Percentiles rank a stretch among this genome's conserved stretches.
Evolutionary conservation across 2,888 invertebrate species (phyloP).

Genomic region (Agriotes lineatus): DNA sequence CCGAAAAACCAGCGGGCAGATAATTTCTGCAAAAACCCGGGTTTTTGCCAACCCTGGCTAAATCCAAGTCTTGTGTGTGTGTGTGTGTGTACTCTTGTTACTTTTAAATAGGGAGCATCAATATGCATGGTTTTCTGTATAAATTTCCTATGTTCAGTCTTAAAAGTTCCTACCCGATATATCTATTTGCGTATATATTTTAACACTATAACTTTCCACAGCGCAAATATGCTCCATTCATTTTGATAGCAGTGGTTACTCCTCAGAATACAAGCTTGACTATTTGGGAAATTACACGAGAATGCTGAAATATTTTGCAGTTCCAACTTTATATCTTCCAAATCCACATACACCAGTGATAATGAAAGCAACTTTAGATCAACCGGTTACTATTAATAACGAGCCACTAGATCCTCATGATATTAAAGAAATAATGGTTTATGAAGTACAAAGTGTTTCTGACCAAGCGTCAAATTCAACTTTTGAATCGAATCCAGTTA

Average conservation of each 20-base stretch:
- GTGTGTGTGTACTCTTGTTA: too few relatives aligned
- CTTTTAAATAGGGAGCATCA: too few relatives aligned
- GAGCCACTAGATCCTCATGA: conserved; percentile 14
- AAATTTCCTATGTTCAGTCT: too few relatives aligned
- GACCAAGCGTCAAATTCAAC: neutral
- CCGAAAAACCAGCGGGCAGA: too few relatives aligned
- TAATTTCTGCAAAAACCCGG: too few relatives aligned
- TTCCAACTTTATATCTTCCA: conserved; percentile 52
- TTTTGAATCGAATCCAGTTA: conserved; percentile 13
- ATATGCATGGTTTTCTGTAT: too few relatives aligned
- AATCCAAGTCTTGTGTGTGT: too few relatives aligned
- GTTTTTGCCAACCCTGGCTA: too few relatives aligned
- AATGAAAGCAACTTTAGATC: conserved; percentile 20
- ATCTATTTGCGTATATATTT: too few relatives aligned
- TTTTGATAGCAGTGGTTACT: conserved; percentile 50
- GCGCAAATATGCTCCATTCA: conserved; percentile 54
- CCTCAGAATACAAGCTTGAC: conserved; percentile 49
- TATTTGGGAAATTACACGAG: conserved; percentile 47
- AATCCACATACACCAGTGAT: conserved; percentile 28
- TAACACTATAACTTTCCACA: too few relatives aligned
- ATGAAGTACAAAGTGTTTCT: conserved; percentile 22
- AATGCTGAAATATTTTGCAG: conserved; percentile 51
- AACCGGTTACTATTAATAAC: conserved; percentile 4
- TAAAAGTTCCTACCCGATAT: too few relatives aligned
- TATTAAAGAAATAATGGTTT: conserved; percentile 33